Conservation (phyloP, 2,888 invertebrate genomes). For the Incurvaria masculella region DNA sequence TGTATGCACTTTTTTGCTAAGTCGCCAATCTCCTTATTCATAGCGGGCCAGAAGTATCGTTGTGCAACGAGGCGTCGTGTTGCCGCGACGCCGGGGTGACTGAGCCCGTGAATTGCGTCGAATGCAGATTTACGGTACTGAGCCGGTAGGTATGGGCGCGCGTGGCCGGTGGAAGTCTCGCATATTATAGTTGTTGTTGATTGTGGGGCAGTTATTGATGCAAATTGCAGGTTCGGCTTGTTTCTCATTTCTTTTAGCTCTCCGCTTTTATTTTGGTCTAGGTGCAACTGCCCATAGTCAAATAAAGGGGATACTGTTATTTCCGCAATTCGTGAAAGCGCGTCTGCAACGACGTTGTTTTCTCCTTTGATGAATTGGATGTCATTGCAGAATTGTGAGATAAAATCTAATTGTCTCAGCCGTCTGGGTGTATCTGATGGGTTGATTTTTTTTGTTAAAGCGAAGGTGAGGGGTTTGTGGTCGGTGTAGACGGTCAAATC, state of each 20-base stretch:
- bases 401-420: constrained; percentile 6
- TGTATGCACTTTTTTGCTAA: constrained; percentile 9
- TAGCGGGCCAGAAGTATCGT: constrained; percentile 5
- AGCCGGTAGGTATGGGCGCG: constrained; percentile 15
- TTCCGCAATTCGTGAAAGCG: constrained; percentile 6
- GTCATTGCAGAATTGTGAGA: constrained; percentile 7
- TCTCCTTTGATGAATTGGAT: constrained; percentile 7
- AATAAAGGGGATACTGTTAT: constrained; percentile 4
- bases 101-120: constrained; percentile 12
- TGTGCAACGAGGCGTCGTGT: constrained; percentile 4
- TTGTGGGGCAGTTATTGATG: background rate
- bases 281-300: constrained; percentile 5
- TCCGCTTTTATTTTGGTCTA: background rate
- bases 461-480: constrained; percentile 13
- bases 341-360: constrained; percentile 9
- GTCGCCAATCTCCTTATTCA: constrained; percentile 9
- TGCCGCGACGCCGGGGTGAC: constrained; percentile 7
- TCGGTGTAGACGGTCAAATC: constrained; percentile 14
- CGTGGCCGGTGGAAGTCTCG: constrained; percentile 3
- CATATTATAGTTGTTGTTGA: background rate
- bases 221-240: constrained; percentile 1
- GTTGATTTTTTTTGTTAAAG: constrained; percentile 1
- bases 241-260: constrained; percentile 3
- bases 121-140: constrained; percentile 13
- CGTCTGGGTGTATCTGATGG: constrained; percentile 10